Evolutionary conservation across 2,888 invertebrate genomes (phyloP), one percentile per base, ranked within the genome.

Genomic region (Microchrysa polita): DNA sequence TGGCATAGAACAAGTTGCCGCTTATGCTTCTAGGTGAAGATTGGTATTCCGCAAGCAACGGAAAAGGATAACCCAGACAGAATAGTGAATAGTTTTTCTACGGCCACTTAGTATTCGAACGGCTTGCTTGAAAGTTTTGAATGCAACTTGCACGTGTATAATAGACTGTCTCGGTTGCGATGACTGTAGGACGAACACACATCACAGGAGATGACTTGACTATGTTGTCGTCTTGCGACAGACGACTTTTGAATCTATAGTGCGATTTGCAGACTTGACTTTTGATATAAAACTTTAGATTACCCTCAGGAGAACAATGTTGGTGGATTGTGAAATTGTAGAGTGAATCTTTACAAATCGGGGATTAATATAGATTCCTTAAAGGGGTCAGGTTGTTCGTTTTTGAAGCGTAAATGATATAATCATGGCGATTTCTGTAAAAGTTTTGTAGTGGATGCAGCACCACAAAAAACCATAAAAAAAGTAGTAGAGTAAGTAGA

Each of bases 91-190:
- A 20, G 55, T 10, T 20, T 16, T 55, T 20, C 10, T n/a, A n/a
- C n/a, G n/a, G 16, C 20, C 55, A 1, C 20, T 55, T 55, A 55
- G 55, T 55, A 55, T 55, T 55, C 55, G 14, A 2, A 18, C 10
- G 10, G 18, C 16, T n/a, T 7, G 10, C 22, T 16, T 55, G 16
- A 55, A n/a, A 18, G 18, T 20, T 16, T n/a, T 18, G 55, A 55
- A 55, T 55, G 55, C 55, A 55, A 16, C 55, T 55, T 4, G 10
- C n/a, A 55, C 55, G 55, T 55, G 55, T 10, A 55, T 55, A n/a
- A 20, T 34, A 5, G 27, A 34, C 4, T 34, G 27, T 34, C 27
- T n/a, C 16, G 16, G 5, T 53, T 55, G 0, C 10, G 4, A 5
- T 55, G 22, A 48, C 48, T 12, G 2, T 10, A 48, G 14, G 16